Evolutionary conservation across 2,797 vertebrate species (phyloP).

Genomic region (Cynopterus sphinx): DNA sequence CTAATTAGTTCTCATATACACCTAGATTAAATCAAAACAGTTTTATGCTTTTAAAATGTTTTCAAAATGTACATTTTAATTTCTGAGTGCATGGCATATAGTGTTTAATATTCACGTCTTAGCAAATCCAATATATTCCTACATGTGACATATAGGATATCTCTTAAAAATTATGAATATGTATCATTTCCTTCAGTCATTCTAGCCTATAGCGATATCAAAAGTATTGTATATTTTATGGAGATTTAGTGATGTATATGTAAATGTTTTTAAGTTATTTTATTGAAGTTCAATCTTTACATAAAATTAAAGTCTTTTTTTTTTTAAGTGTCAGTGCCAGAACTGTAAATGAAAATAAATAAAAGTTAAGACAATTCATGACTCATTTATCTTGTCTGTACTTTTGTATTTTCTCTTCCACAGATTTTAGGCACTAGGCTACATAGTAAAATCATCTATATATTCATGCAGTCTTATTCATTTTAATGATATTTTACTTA

Average conservation of each 20-base stretch:
- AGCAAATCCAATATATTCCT: constrained; percentile 69
- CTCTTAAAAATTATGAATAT: constrained; percentile 82
- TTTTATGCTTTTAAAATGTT: constrained; percentile 59
- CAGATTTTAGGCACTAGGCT: background rate
- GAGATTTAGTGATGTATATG: constrained; percentile 89
- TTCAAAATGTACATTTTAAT: constrained; percentile 68
- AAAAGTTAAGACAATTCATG: constrained; percentile 83
- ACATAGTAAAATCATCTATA: background rate
- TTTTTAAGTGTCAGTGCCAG: constrained; percentile 84
- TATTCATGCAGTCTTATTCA: background rate
- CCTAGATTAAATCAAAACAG: constrained; percentile 65
- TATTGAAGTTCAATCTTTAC: constrained; percentile 93
- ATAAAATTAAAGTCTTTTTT: constrained; percentile 90
- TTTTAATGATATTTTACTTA: background rate
- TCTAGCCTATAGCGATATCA: constrained; percentile 83
- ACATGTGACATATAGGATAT: constrained; percentile 75
- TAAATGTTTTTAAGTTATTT: constrained; percentile 93
- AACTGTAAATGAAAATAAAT: constrained; percentile 88
- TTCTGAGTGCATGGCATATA: constrained; percentile 61
- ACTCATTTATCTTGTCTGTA: constrained; percentile 53
- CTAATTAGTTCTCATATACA: constrained; percentile 57
- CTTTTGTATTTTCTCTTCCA: constrained; percentile 22
- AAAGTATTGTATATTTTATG: constrained; percentile 90
- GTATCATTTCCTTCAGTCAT: constrained; percentile 86
- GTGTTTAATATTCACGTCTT: constrained; percentile 72